Evolutionary conservation across 23 tunicate species (phyloP).

Genomic region (Phallusia fumigata): DNA sequence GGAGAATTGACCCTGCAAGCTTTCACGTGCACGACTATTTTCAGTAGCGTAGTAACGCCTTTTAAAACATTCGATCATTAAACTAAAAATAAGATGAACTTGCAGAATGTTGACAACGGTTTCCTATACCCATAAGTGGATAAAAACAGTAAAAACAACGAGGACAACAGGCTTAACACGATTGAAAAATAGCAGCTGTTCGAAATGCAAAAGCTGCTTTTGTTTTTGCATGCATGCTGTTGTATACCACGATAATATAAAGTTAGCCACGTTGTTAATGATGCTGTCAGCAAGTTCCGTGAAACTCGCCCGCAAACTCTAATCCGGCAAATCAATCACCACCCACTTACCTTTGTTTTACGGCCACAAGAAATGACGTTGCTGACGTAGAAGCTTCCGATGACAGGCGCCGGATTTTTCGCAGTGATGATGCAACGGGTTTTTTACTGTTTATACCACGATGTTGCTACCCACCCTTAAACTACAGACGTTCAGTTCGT

Average conservation of each 20-base stretch:
- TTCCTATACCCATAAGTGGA: no score
- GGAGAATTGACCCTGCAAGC: background rate
- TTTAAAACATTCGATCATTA: background rate
- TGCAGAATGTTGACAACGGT: background rate
- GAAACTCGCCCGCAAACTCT: background rate
- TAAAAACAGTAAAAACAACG: no score
- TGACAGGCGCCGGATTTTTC: background rate
- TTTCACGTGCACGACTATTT: constrained; percentile 7
- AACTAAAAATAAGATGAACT: background rate
- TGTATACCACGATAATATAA: background rate
- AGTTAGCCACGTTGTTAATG: background rate
- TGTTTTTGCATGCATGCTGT: background rate
- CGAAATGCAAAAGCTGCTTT: no score
- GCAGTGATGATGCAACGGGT: background rate
- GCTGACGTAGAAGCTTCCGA: background rate
- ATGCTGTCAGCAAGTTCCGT: constrained; percentile 14
- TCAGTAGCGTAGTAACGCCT: background rate
- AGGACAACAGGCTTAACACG: no score
- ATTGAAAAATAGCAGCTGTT: no score
- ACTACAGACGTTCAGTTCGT: no score
- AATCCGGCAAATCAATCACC: background rate
- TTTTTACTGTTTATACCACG: background rate
- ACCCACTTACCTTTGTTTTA: background rate
- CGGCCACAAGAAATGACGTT: constrained; percentile 3
- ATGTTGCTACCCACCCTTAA: no score